Percentiles rank a stretch among this genome's conserved stretches.
phyloP scores from a whole-genome alignment of 2,113 vertebrate species.

The Indri indri region DNA sequence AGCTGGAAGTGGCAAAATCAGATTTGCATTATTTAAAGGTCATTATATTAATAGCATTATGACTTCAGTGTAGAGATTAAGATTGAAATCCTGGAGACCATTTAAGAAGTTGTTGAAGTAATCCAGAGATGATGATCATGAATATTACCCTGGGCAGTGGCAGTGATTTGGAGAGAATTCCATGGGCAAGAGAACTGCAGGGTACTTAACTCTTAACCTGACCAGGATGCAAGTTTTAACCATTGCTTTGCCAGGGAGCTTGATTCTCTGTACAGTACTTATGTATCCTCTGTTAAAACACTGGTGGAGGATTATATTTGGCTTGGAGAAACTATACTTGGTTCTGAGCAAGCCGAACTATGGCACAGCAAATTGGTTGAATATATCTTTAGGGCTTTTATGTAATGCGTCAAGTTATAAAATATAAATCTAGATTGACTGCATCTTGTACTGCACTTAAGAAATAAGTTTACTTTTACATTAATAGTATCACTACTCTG shows the following conservation, averaged over 20 bases:
- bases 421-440: neutral
- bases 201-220: neutral
- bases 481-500: too few species aligned
- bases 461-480: slow-evolving; percentile 32
- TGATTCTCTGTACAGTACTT: neutral
- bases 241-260: neutral
- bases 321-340: neutral
- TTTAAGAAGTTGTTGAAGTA: neutral
- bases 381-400: neutral
- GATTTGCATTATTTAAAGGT: slow-evolving; percentile 22
- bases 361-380: neutral
- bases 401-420: neutral
- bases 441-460: neutral
- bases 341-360: neutral
- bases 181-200: neutral
- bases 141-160: neutral
- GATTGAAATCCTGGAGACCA: neutral
- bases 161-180: neutral
- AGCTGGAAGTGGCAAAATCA: neutral
- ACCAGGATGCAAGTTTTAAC: neutral
- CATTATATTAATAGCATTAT: neutral
- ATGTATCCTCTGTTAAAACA: neutral
- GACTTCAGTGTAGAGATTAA: neutral
- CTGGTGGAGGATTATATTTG: neutral
- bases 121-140: neutral